Base-by-base conservation (phyloP, 2,113 vertebrate genomes). In the Cephalopterus ornatus region DNA sequence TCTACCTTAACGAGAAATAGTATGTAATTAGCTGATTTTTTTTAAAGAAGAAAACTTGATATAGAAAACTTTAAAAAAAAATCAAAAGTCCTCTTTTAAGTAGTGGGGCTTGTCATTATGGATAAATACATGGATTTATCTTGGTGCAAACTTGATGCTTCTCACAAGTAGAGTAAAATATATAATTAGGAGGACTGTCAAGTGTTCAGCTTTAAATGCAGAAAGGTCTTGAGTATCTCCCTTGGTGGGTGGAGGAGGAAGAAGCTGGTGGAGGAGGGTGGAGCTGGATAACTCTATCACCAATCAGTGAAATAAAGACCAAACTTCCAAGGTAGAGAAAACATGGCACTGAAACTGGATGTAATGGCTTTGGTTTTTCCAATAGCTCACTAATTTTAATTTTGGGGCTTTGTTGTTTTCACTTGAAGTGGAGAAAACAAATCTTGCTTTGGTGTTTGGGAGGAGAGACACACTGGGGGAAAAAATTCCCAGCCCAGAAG, bases 381-480 rank as follows among this genome's bases (percentile, higher is more conserved):
- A 42, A 0, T 35, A 52, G 16, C 47, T 77, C 30, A 47, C 0
- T 35, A 8, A 50, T 27, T 87, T 46, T n/a, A 10, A 0, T 52
- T n/a, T 28, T 56, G 8, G 12, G 14, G 3, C 18, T 50, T 49
- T 35, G 8, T 73, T 67, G 9, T 44, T 85, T 63, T 50, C 30
- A 39, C 12, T 66, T 42, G 3, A n/a, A 49, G 15, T 17, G 7
- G 41, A 63, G 35, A 61, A 42, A 52, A 46, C 3, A 71, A 78
- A 24, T 50, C 56, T 49, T 35, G 13, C 33, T 80, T 80, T 46
- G 2, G 7, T 17, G 1, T 71, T 32, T 77, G 68, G 52, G 67
- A 41, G 33, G 12, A 39, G 23, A 28, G 6, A 19, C 10, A 11
- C 6, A 1, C n/a, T 37, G 16, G 23, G 23, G 42, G 37, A 11